These are phyloP conservation scores for Phthorimaea operculella DNA, from an alignment of 1,140 invertebrate genomes.

Conservation along the genomic window DNA sequence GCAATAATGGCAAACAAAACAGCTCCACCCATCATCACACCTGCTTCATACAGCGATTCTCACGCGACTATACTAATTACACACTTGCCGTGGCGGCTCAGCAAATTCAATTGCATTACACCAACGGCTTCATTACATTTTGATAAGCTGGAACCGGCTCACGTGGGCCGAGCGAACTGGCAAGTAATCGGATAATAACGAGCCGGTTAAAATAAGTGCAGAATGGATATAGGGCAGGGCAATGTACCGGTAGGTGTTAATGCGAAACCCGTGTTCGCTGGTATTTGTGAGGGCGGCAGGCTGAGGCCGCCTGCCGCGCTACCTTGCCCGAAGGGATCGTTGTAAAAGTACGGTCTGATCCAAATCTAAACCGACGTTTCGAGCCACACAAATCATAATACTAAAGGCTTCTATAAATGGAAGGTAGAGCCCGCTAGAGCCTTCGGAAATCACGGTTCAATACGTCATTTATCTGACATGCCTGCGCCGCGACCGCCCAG, in stretches of 20 bases:
- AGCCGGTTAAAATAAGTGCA: conserved; percentile 8
- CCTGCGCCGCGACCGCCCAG: conserved; percentile 6
- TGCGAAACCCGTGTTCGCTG: conserved; percentile 34
- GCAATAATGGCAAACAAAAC: too few species aligned
- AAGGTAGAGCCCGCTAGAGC: too few species aligned
- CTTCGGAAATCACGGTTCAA: not conserved
- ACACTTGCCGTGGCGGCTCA: not conserved
- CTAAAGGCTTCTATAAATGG: too few species aligned
- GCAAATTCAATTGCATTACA: not conserved
- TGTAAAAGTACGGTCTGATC: too few species aligned
- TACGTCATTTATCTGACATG: not conserved
- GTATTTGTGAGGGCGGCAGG: conserved; percentile 27
- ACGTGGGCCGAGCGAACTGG: not conserved
- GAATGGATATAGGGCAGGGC: conserved; percentile 20
- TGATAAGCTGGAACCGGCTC: not conserved
- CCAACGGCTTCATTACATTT: not conserved
- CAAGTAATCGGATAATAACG: not conserved
- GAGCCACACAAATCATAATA: too few species aligned
- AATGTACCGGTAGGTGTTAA: conserved; percentile 26
- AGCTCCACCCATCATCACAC: too few species aligned
- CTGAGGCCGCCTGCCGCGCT: not conserved
- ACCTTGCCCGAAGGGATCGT: too few species aligned
- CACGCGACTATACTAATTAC: not conserved
- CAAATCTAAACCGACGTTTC: too few species aligned
- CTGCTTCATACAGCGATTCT: not conserved